phyloP scores from a whole-genome alignment of 2,113 vertebrate genomes.

The Spizaetus ornatus region DNA sequence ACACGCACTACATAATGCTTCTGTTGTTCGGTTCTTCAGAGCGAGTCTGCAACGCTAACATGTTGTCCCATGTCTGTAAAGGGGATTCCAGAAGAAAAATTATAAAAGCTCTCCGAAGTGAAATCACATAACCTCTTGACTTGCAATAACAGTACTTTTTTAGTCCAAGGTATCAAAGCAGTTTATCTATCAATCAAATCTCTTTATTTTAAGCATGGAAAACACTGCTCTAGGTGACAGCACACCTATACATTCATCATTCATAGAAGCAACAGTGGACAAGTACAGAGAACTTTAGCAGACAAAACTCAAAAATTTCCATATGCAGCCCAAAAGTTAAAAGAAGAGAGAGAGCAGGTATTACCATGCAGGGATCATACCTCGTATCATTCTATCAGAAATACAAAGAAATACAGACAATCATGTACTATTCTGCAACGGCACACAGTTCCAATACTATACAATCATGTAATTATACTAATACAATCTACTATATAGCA shows the following conservation, averaged over 20 bases:
- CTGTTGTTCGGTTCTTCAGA: neutral
- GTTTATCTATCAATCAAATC: neutral
- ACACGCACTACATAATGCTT: neutral
- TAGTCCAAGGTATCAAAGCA: neutral
- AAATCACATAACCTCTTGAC: neutral
- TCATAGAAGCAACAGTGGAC: neutral
- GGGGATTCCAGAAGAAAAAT: neutral
- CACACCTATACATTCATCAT: fast-evolving
- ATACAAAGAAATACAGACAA: neutral
- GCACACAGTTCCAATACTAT: neutral
- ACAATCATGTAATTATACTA: neutral
- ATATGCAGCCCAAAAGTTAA: neutral
- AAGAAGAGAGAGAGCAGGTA: neutral
- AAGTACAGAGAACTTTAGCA: neutral
- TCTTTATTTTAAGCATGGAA: neutral
- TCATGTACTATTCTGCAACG: neutral
- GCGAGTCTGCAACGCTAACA: neutral
- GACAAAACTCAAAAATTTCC: neutral
- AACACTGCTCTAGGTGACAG: neutral
- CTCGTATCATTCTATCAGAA: neutral
- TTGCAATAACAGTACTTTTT: neutral
- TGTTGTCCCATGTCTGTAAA: fast-evolving
- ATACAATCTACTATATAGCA: neutral
- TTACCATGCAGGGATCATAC: neutral
- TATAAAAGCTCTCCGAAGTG: neutral